Base-by-base conservation (phyloP, 1,140 invertebrate species). In the Zaprionus ornatus region DNA sequence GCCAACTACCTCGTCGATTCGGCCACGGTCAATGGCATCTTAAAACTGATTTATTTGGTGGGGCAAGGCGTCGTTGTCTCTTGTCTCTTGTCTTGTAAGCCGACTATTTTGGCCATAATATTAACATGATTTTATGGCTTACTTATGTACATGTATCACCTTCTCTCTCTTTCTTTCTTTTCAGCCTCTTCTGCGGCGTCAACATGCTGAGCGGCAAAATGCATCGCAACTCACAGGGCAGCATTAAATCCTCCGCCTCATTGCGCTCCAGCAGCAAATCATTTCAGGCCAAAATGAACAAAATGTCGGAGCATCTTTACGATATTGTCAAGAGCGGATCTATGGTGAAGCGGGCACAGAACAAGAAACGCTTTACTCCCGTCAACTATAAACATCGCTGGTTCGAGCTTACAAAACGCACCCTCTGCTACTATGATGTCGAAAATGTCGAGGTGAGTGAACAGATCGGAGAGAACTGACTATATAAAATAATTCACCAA, bases 271-370 rank as follows among this genome's bases (percentile, higher is more conserved):
- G 74, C 67, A 90, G 76, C 45, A 92, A 92, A 79, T 91, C 91
- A 59, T 87, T 86, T 74, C 87, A 86, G 68, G 85, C 77, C 56
- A 91, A 90, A 90, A 80, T 90, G 83, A 90, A 92, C 50, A 91
- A 81, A 78, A 81, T 92, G 74, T 82, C 92, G 3, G 91, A 92
- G 66, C 77, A 71, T 25, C 64, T 92, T 15, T 92, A 80, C 50
- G 92, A 92, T 42, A 82, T 93, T 55, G 82, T 68, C 73, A 93
- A 95, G 94, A 79, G 95, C 86, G 96, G 96, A 25, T 96, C 96
- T 81, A 97, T 98, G 96, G 94, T 96, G 48, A 98, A 97, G 93
- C 94, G 97, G 60, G 97, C 97, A 3, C 96, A 97, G 91, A 97
- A 97, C 92, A 97, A 97, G 92, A 97, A 97, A 91, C 94, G 96